phyloP scores from a whole-genome alignment of 1,140 invertebrate genomes.

The Anastrepha obliqua region DNA sequence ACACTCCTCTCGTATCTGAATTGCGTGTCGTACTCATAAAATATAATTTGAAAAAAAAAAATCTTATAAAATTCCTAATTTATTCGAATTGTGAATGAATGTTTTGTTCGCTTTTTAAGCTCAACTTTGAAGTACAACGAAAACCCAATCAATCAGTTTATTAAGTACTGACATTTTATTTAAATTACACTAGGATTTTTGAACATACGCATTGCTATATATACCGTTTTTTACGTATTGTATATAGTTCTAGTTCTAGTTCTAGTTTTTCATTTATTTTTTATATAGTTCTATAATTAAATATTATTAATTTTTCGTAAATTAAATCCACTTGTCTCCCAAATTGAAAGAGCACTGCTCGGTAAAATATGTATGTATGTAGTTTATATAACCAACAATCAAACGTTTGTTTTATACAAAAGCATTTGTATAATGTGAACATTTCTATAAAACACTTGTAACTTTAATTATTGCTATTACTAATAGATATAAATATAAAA shows the following conservation, averaged over 20 bases:
- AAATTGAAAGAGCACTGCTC: not conserved
- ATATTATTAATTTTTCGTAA: not conserved
- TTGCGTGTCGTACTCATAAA: too few relatives aligned
- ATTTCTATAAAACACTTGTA: conserved; percentile 1
- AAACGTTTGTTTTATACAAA: not conserved
- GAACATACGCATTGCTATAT: not conserved
- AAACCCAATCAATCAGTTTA: too few relatives aligned
- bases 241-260: not conserved
- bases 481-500: not conserved
- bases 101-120: too few relatives aligned
- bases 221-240: not conserved
- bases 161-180: not conserved
- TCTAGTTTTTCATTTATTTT: too few relatives aligned
- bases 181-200: not conserved
- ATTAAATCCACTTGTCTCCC: not conserved
- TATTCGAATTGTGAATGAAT: too few relatives aligned
- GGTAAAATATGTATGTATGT: not conserved
- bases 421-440: not conserved
- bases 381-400: not conserved
- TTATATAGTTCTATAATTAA: not conserved
- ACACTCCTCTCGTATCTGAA: too few relatives aligned
- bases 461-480: not conserved
- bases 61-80: too few relatives aligned
- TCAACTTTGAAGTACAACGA: too few relatives aligned
- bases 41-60: too few relatives aligned